These are phyloP conservation scores for Zaprionus ornatus DNA, from an alignment of 1,140 invertebrate species.

Conservation along the genomic window DNA sequence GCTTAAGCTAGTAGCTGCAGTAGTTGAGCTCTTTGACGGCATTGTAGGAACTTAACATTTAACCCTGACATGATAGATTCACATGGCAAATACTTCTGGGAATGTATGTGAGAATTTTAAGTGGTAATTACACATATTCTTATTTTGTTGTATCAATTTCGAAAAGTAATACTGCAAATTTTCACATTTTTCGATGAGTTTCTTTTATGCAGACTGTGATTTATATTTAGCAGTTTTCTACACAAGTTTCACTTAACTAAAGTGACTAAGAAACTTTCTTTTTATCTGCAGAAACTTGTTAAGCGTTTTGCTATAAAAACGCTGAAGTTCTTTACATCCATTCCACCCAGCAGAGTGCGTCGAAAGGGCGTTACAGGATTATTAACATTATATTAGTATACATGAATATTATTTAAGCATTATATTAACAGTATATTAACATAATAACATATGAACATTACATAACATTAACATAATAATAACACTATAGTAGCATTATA, in stretches of 20 bases:
- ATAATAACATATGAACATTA: too few species aligned
- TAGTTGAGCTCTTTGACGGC: neutral
- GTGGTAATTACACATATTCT: too few species aligned
- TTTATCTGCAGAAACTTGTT: neutral
- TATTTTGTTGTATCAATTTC: too few species aligned
- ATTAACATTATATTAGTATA: too few species aligned
- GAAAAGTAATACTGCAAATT: neutral
- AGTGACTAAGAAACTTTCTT: neutral
- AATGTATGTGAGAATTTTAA: too few species aligned
- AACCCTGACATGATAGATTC: too few species aligned
- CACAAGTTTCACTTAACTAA: neutral
- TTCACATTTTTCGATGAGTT: neutral
- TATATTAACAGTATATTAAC: too few species aligned
- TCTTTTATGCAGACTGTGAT: neutral
- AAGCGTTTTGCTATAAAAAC: neutral
- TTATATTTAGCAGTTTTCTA: neutral
- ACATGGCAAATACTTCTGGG: too few species aligned
- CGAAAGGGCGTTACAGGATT: neutral
- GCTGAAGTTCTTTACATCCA: neutral
- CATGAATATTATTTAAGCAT: too few species aligned
- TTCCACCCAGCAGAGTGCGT: neutral
- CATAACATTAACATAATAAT: too few species aligned
- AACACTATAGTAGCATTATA: too few species aligned
- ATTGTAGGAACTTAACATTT: neutral
- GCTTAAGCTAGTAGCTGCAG: neutral